phyloP scores from a whole-genome alignment of 2,113 vertebrate genomes.

The Rattus rattus region DNA sequence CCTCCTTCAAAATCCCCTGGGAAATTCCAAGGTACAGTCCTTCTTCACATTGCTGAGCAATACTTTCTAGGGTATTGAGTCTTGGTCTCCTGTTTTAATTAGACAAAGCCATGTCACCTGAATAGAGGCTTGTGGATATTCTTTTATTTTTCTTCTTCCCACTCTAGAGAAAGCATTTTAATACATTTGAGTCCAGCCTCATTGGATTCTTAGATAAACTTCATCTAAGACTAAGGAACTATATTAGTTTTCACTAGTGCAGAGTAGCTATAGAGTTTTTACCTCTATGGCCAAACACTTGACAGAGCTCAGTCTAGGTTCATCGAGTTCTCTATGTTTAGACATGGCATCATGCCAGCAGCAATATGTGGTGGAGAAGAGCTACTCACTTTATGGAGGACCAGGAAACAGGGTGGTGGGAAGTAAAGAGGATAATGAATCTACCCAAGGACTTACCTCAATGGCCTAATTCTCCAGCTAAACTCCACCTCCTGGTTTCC shows the following conservation, averaged over 20 bases:
- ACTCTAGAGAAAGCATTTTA: neutral
- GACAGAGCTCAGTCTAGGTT: neutral
- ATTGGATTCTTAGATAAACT: neutral
- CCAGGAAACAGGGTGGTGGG: neutral
- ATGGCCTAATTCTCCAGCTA: neutral
- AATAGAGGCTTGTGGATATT: rapidly evolving
- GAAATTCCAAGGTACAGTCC: neutral
- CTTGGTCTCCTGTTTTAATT: neutral
- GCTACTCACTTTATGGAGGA: neutral
- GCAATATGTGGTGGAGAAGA: neutral
- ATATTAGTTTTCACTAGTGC: too few species aligned
- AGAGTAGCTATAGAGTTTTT: neutral
- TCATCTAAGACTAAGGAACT: constrained; percentile 47
- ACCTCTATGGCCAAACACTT: neutral
- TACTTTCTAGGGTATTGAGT: neutral
- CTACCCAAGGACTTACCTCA: neutral
- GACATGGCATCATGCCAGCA: neutral
- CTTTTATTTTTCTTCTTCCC: neutral
- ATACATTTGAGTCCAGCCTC: neutral
- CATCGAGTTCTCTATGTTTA: too few species aligned
- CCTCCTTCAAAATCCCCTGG: neutral
- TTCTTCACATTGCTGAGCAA: neutral
- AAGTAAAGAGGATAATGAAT: neutral
- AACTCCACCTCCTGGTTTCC: neutral
- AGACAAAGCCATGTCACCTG: neutral